Evolutionary conservation across 2,888 invertebrate genomes (phyloP).

Genomic region (Scaptomyza tumidula): DNA sequence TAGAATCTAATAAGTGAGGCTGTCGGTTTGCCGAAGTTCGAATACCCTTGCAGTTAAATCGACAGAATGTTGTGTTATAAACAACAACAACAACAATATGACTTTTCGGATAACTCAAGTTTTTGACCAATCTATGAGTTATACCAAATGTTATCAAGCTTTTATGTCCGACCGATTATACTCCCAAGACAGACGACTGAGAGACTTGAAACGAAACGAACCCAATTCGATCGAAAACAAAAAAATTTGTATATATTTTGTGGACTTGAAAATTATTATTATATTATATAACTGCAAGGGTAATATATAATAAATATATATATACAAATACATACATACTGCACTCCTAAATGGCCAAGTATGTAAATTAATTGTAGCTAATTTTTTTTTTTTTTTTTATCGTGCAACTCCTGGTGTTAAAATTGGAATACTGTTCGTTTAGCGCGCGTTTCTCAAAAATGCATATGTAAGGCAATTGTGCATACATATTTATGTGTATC

Average conservation of each 20-base stretch:
- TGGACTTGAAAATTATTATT: background rate
- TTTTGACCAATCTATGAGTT: background rate
- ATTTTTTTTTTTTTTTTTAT: background rate
- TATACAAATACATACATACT: background rate
- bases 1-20: background rate
- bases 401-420: background rate
- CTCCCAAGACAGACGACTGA: background rate
- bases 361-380: slow-evolving; percentile 3
- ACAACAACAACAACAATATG: slow-evolving; percentile 2
- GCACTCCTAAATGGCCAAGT: slow-evolving; percentile 18
- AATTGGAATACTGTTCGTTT: background rate
- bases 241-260: slow-evolving; percentile 12
- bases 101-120: background rate
- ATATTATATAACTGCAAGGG: slow-evolving; percentile 4
- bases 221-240: background rate
- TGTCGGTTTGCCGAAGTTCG: slow-evolving; percentile 5
- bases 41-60: slow-evolving; percentile 11
- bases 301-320: background rate
- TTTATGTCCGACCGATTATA: background rate
- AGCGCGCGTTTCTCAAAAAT: slow-evolving; percentile 2
- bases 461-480: background rate
- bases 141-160: background rate
- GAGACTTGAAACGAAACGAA: background rate
- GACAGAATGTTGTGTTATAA: background rate
- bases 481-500: background rate